phyloP scores from a whole-genome alignment of 2,797 vertebrate genomes.

The Peromyscus attwateri region DNA sequence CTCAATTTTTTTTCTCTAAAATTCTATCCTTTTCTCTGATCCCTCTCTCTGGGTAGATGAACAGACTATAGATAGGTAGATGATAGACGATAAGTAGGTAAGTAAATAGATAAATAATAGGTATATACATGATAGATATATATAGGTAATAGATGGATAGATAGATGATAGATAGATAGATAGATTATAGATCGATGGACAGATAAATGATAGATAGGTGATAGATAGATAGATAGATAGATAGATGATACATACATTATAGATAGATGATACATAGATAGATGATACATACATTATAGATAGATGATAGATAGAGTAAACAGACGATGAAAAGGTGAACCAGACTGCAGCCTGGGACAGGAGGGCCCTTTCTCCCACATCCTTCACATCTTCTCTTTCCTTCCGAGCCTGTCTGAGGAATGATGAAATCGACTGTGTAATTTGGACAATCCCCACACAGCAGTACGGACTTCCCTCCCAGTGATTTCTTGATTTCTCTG shows the following conservation, averaged over 20 bases:
- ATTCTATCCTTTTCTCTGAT: background rate
- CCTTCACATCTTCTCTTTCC: too few relatives aligned
- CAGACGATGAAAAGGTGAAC: background rate
- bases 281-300: background rate
- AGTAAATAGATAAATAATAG: background rate
- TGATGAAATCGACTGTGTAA: background rate
- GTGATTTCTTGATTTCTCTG: constrained; percentile 50
- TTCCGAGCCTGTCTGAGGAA: background rate
- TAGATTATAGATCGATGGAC: background rate
- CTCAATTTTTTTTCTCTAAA: background rate
- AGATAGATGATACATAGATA: background rate
- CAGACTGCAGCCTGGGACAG: too few relatives aligned
- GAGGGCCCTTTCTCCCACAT: background rate
- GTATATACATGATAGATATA: background rate
- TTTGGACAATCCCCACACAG: background rate
- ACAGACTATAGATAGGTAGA: background rate
- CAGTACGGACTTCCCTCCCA: background rate
- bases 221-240: background rate
- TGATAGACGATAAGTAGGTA: background rate
- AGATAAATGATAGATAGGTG: background rate
- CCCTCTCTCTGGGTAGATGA: background rate
- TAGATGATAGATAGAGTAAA: background rate
- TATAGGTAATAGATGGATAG: background rate
- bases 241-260: background rate
- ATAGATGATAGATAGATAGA: background rate